Percentiles rank a stretch among this genome's conserved stretches.
These are phyloP conservation scores for Cyclura pinguis DNA, from an alignment of 2,797 vertebrate genomes.

Conservation along the genomic window DNA sequence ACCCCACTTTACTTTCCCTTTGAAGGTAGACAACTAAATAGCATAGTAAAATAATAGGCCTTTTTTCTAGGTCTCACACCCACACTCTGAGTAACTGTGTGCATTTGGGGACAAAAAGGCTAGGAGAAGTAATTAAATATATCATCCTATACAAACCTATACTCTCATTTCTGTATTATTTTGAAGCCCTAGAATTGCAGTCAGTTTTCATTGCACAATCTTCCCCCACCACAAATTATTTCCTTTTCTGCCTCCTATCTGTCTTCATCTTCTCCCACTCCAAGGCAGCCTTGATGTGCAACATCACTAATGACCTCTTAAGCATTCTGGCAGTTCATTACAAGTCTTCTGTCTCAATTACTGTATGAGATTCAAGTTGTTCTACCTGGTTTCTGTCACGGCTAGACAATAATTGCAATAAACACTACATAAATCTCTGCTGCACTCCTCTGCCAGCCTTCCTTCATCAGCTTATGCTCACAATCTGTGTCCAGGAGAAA, in stretches of 20 bases:
- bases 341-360: conserved; percentile 13
- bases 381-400: conserved; percentile 15
- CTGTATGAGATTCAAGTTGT: conserved; percentile 10
- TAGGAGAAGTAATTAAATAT: conserved; percentile 16
- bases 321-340: conserved; percentile 13
- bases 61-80: not conserved
- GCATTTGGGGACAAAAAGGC: not conserved
- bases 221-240: not conserved
- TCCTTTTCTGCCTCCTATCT: conserved; percentile 4
- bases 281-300: not conserved
- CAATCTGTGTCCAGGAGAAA: not conserved
- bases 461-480: not conserved
- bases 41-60: conserved; percentile 20
- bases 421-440: not conserved
- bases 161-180: not conserved
- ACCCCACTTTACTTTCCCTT: not conserved
- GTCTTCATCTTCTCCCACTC: conserved; percentile 15
- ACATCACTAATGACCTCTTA: conserved; percentile 3
- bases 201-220: not conserved
- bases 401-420: conserved; percentile 12
- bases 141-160: conserved; percentile 4
- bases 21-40: not conserved
- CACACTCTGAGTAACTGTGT: not conserved
- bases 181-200: conserved; percentile 4
- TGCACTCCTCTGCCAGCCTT: not conserved